Evolutionary conservation across 92 coral and sea anemone genomes (phyloP).

Genomic region (Porites divaricata): DNA sequence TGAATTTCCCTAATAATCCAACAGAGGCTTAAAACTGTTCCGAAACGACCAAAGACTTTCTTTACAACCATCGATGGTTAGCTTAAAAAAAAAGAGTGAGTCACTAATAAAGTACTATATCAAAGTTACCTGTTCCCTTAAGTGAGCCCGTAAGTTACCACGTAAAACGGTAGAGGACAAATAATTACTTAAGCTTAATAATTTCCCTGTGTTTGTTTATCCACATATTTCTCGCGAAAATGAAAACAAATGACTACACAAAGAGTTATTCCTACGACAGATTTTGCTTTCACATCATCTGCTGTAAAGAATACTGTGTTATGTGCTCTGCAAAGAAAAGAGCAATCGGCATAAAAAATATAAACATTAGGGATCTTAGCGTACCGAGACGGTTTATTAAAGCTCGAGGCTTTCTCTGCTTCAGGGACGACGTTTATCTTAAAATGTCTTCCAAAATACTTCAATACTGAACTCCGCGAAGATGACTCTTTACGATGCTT

Average conservation of each 20-base stretch:
- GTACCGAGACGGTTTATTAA: neutral
- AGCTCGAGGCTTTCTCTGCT: slow-evolving; percentile 6
- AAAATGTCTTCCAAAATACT: neutral
- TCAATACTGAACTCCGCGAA: no score
- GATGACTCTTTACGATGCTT: neutral
- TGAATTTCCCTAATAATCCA: no score
- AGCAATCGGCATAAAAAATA: neutral
- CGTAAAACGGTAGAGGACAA: neutral
- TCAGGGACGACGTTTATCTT: neutral
- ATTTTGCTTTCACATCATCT: neutral
- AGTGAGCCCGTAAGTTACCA: no score
- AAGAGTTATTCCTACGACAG: neutral
- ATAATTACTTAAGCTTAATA: neutral
- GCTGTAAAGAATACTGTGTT: neutral
- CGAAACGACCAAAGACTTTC: no score
- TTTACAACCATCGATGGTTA: no score
- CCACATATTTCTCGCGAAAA: neutral
- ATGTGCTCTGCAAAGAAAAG: neutral
- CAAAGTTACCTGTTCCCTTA: no score
- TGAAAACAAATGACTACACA: slow-evolving; percentile 1
- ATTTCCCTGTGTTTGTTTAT: neutral
- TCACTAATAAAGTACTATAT: no score
- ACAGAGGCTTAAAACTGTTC: no score
- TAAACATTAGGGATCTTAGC: slow-evolving; percentile 4
- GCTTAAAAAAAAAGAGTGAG: no score